Evolutionary conservation across 64 coral and sea anemone species (phyloP), one percentile per base, ranked within the genome.

Genomic region (Porites australiensis): DNA sequence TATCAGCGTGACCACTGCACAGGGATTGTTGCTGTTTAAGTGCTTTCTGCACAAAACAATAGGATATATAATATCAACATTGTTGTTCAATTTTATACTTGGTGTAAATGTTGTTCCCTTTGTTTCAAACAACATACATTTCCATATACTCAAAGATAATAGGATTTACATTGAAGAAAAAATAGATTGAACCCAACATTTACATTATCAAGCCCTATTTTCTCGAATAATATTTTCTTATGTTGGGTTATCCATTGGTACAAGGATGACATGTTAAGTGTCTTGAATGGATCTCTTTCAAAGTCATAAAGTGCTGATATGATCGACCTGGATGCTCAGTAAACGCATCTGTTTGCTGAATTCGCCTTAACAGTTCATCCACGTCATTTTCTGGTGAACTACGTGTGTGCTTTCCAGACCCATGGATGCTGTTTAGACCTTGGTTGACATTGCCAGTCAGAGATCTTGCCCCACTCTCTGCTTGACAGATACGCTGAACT

Each of bases 371-470:
- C 19, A 88, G 54, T 76, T 61, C 86, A 45, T 88, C 16, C 14
- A 88, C 13, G 58, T 88, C 72, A 49, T 63, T 88, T 44, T 75
- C 86, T 63, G 23, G 15, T 64, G 87, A 88, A 54, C 51, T 88
- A 45, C 62, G 15, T n/a, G 54, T 22, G 55, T 88, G 87, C 63
- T 37, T 8, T 43, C 87, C 72, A 27, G 87, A 88, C 63, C 77
- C 77, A 67, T 43, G 13, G 57, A 45, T 48, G 44, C 72, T 21
- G 18, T 22, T 12, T 51, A 90, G 12, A 18, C 23, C 71, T 27
- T 49, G 62, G 77, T 90, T 76, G 9, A 79, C 12, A 22, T 27
- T 67, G 9, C 58, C 75, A 2, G 44, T 27, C 52, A 88, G 76
- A 5, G 9, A 50, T 77, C 22, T 77, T 16, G 72, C 77, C 64